These are phyloP conservation scores for Coelopa frigida DNA, from an alignment of 1,140 invertebrate species.

Conservation along the genomic window DNA sequence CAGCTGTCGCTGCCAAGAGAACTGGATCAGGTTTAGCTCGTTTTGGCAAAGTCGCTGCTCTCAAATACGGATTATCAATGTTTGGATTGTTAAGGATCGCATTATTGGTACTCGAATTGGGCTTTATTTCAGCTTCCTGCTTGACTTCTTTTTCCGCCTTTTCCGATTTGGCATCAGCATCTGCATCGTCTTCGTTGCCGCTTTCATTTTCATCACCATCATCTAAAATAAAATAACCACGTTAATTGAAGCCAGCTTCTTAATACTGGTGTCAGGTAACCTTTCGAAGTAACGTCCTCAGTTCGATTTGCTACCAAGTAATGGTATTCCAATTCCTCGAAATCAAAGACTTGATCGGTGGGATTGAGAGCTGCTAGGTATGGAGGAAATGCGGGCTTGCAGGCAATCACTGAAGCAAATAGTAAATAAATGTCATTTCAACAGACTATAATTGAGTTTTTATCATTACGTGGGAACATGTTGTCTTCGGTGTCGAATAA, in stretches of 20 bases:
- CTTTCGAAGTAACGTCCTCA: slow-evolving; percentile 50
- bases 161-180: slow-evolving; percentile 25
- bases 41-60: slow-evolving; percentile 68
- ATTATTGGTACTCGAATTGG: slow-evolving; percentile 18
- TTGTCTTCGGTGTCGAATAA: slow-evolving; percentile 84
- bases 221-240: background rate
- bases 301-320: slow-evolving; percentile 60
- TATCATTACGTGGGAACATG: slow-evolving; percentile 71
- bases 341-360: slow-evolving; percentile 91
- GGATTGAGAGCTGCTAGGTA: slow-evolving; percentile 82
- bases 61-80: slow-evolving; percentile 82
- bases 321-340: slow-evolving; percentile 80
- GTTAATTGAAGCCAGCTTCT: slow-evolving; percentile 19
- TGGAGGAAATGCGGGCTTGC: slow-evolving; percentile 69
- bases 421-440: slow-evolving; percentile 8
- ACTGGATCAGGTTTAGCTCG: slow-evolving; percentile 27
- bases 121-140: slow-evolving; percentile 37
- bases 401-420: slow-evolving; percentile 67
- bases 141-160: slow-evolving; percentile 47
- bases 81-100: slow-evolving; percentile 48
- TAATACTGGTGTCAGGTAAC: slow-evolving; percentile 40
- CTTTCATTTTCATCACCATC: slow-evolving; percentile 41
- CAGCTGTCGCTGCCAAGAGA: background rate
- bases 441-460: background rate
- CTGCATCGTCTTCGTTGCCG: slow-evolving; percentile 28